Conservation (phyloP, 2,113 vertebrate species). For the Smithornis capensis region DNA sequence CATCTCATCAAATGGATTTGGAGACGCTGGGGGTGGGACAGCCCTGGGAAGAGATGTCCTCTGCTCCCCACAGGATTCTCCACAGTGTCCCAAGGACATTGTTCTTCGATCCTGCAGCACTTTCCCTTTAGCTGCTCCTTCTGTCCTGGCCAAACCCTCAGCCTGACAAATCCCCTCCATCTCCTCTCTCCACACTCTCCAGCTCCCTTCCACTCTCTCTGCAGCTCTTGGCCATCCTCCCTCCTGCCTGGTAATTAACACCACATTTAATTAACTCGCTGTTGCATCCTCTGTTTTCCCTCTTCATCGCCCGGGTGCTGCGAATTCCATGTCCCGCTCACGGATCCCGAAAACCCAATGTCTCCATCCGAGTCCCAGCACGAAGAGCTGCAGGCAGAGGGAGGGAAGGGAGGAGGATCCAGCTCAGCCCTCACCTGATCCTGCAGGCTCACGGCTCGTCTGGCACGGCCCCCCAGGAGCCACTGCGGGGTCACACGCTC, state of each 20-base stretch:
- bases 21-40: not conserved
- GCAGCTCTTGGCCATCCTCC: not conserved
- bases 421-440: not conserved
- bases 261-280: not conserved
- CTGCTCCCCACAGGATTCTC: not conserved
- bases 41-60: not conserved
- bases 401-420: too few species aligned
- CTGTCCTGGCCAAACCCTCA: not conserved
- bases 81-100: accelerated
- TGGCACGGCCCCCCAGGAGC: not conserved
- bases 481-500: conserved; percentile 27
- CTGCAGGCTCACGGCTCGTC: not conserved
- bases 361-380: accelerated
- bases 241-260: not conserved
- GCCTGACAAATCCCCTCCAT: accelerated
- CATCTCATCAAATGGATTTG: not conserved
- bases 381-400: accelerated
- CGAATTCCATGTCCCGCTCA: not conserved
- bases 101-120: not conserved
- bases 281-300: not conserved
- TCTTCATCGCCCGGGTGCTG: not conserved
- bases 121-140: not conserved
- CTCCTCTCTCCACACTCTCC: not conserved
- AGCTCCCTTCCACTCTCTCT: not conserved
- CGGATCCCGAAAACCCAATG: accelerated